Base-by-base conservation (phyloP, 2,888 invertebrate genomes). In the Caenorhabditis sp. region DNA sequence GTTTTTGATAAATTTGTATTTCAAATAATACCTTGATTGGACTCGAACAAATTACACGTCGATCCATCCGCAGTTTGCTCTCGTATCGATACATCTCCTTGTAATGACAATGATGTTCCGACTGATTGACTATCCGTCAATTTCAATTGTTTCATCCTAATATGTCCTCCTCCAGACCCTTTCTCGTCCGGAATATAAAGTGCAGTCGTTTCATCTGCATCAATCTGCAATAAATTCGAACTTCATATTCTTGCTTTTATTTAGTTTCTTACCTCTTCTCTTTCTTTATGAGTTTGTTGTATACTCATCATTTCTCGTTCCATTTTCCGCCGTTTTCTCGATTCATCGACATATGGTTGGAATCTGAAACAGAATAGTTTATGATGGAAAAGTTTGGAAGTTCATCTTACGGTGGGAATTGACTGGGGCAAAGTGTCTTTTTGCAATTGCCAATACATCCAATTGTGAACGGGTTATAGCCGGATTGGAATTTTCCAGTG, bases 401-500 rank as follows among this genome's bases (percentile, higher is more conserved):
- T n/a, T n/a, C n/a, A 70, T 74, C 79, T 64, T 90, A 97, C 97
- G 95, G 95, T 88, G 97, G 97, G 91, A 94, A 95, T 90, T 95
- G 95, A 66, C 97, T 96, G 80, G 96, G 96, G 89, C 95, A 97
- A 87, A 97, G 93, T 77, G 94, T 93, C 88, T 94, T 94, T 89
- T 94, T 94, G 90, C 96, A 95, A 90, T 99, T 99, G 88, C 93
- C 92, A 92, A 93, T 93, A 89, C 96, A 97, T 36, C 97, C 97
- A 87, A 93, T 91, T 4, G 95, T 95, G 90, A 97, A 99, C 64
- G 99, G 99, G 91, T 99, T 99, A 90, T 94, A 95, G 50, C 96
- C 97, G 65, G 95, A 95, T 88, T 95, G 94, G 91, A 97, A 99
- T 91, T 97, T 97, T 68, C 97, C 97, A 20, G 99, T 99, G 76